phyloP scores from a whole-genome alignment of 2,888 invertebrate species.

The Yponomeuta evonymella region DNA sequence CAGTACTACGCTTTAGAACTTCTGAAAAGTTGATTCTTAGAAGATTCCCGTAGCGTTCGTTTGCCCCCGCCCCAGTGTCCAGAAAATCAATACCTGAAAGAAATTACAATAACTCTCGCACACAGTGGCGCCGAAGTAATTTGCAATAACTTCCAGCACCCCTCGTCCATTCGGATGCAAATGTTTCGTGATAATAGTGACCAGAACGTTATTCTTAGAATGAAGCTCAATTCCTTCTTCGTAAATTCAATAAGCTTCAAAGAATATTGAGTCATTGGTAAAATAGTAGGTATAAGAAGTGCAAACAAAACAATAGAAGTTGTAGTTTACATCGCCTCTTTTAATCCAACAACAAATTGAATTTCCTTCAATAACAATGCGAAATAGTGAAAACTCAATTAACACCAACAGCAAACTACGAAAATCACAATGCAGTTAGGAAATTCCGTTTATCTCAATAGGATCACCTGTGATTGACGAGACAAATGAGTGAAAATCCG shows the following conservation, averaged over 20 bases:
- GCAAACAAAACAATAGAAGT: not conserved
- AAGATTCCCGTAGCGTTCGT: not conserved
- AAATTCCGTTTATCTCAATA: not conserved
- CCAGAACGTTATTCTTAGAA: not conserved
- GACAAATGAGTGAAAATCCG: slow-evolving; percentile 24
- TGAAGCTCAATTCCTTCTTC: not conserved
- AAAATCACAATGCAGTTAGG: not conserved
- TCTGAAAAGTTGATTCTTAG: not conserved
- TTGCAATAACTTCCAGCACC: slow-evolving; percentile 5
- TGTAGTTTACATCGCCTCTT: not conserved
- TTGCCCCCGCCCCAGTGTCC: not conserved
- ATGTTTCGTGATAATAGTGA: not conserved
- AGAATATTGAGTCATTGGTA: not conserved
- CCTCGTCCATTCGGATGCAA: slow-evolving; percentile 7
- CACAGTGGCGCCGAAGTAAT: not conserved
- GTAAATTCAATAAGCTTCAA: not conserved
- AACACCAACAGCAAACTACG: not conserved
- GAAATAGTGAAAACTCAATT: not conserved
- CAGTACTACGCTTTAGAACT: not conserved
- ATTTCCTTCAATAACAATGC: not conserved
- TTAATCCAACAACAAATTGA: not conserved
- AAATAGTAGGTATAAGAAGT: not conserved
- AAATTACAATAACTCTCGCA: slow-evolving; percentile 1
- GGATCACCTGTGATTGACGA: not conserved
- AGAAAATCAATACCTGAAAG: slow-evolving; percentile 12